phyloP scores from a whole-genome alignment of 2,888 invertebrate genomes.

The Pseudococcus jackbeardsleyi region DNA sequence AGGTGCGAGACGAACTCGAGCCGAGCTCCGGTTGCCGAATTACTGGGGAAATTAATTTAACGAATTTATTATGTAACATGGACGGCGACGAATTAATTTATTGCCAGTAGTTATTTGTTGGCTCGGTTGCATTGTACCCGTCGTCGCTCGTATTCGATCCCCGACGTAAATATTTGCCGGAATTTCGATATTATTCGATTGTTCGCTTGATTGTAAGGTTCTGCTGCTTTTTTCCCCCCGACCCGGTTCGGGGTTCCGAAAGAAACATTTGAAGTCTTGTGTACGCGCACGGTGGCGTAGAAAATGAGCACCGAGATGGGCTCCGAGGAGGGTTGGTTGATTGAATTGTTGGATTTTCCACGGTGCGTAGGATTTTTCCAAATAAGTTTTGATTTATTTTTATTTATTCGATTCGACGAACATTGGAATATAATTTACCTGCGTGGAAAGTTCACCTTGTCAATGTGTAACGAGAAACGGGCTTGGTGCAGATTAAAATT shows the following conservation, averaged over 20 bases:
- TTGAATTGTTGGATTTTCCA: background rate
- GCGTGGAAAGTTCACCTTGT: no score
- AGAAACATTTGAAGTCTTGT: background rate
- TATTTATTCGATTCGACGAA: background rate
- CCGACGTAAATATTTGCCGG: slow-evolving; percentile 31
- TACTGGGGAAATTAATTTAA: slow-evolving; percentile 36
- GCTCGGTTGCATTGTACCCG: background rate
- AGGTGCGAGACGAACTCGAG: background rate
- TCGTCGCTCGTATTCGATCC: background rate
- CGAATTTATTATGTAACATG: slow-evolving; percentile 47
- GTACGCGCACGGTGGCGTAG: background rate
- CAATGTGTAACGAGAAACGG: no score
- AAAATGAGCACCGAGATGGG: background rate
- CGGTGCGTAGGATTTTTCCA: background rate
- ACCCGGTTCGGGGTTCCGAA: background rate
- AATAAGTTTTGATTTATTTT: background rate
- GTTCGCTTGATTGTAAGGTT: slow-evolving; percentile 1
- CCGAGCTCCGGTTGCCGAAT: background rate
- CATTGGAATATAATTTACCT: background rate
- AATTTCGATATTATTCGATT: slow-evolving; percentile 18
- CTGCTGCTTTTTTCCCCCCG: background rate
- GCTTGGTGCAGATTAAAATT: no score
- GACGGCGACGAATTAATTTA: slow-evolving; percentile 48
- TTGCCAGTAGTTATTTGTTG: slow-evolving; percentile 36
- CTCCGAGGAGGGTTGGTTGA: background rate